phyloP scores from a whole-genome alignment of 2,113 vertebrate genomes.

The Lepus americanus region DNA sequence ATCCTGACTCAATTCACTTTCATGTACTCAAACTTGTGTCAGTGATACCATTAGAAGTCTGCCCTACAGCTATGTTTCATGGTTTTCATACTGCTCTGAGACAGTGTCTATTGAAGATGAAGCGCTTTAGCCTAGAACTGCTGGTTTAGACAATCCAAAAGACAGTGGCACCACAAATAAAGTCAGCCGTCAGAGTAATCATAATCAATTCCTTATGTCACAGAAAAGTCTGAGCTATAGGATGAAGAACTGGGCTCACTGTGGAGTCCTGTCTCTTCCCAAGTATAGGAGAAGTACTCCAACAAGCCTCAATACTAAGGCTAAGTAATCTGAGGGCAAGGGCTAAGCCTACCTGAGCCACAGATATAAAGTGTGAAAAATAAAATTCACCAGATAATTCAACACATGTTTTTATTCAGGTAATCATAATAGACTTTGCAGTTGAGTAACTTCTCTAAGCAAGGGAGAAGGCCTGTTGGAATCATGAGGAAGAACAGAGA shows the following conservation, averaged over 20 bases:
- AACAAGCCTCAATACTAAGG: not conserved
- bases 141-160: not conserved
- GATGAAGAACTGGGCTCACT: not conserved
- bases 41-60: not conserved
- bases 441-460: conserved; percentile 1
- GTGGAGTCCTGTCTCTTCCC: not conserved
- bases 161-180: not conserved
- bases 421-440: not conserved
- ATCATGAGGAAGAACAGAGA: not conserved
- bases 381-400: not conserved
- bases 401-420: not conserved
- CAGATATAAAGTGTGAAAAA: not conserved
- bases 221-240: not conserved
- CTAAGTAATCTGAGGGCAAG: not conserved
- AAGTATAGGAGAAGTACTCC: not conserved
- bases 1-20: not conserved
- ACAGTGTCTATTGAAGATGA: not conserved
- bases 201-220: not conserved
- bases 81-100: not conserved
- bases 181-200: not conserved
- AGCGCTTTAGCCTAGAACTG: not conserved
- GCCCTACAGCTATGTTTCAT: not conserved
- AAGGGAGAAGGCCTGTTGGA: not conserved
- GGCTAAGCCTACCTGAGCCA: not conserved
- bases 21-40: not conserved